phyloP scores from a whole-genome alignment of 2,797 vertebrate species.

The Halcyon leucocephala region DNA sequence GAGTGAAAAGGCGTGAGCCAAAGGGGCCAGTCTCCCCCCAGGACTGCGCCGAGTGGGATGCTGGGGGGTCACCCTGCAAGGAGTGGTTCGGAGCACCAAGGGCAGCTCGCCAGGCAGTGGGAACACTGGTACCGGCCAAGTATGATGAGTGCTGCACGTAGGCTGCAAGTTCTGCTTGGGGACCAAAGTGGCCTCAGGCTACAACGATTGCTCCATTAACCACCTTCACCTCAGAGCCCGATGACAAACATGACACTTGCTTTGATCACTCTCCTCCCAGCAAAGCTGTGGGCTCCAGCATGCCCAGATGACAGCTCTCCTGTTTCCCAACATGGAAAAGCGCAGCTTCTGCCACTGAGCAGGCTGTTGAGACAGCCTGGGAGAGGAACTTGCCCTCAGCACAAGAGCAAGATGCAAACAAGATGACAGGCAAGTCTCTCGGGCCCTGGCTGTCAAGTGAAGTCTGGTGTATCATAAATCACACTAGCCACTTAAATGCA shows the following conservation, averaged over 20 bases:
- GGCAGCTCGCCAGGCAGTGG: background rate
- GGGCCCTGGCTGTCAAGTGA: background rate
- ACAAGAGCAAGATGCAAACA: background rate
- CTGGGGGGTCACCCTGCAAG: background rate
- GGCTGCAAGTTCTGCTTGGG: background rate
- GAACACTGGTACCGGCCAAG: background rate
- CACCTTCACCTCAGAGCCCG: fast-evolving
- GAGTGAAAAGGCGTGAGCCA: fast-evolving
- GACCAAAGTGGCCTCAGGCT: background rate
- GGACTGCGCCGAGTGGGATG: fast-evolving
- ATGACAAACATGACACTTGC: fast-evolving
- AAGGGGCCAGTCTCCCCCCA: fast-evolving
- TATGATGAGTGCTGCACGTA: background rate
- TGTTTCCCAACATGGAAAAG: fast-evolving
- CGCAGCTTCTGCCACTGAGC: fast-evolving
- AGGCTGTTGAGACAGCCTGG: background rate
- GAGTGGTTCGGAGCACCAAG: background rate
- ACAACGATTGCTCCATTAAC: fast-evolving
- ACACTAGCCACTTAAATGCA: background rate
- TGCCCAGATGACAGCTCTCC: background rate
- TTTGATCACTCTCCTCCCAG: background rate
- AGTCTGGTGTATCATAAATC: background rate
- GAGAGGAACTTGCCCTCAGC: background rate
- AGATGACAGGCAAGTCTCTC: background rate
- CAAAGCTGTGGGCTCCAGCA: background rate